Base-by-base conservation (phyloP, 2,888 invertebrate species). In the Acrobasis consociella region DNA sequence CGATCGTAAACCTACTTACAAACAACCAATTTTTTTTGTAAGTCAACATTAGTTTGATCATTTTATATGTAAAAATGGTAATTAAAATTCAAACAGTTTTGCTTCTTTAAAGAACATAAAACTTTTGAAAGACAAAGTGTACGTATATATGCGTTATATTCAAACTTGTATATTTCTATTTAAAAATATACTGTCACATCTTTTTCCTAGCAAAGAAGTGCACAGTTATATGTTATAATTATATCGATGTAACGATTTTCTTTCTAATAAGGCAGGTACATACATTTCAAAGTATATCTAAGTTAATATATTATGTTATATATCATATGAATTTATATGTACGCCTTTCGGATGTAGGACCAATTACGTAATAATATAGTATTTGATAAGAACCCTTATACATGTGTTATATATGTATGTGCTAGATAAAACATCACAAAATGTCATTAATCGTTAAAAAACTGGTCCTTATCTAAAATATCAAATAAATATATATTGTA, bases 131-230 rank as follows among this genome's bases (percentile, higher is more conserved):
- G 31, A 31, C 31, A 31, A 22, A 22, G 31, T 8, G 31, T 31
- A 31, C 7, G 31, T 22, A 22, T 5, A 22, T 7, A 31, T 31
- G 31, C 31, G 31, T 31, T 31, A 31, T 31, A 31, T 31, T 31
- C 31, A 31, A 7, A 31, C 31, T 31, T 31, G 2, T 31, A 31
- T 31, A 22, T 68, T 65, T 61, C 53, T 60, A 58, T 51, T 53
- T 63, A 66, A 37, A 11, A 22, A 61, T 72, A 77, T 22, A 22
- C 85, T 89, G 87, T 75, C 85, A 78, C 86, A 74, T 87, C 89
- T 90, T 90, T 87, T 76, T 77, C 77, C 68, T 63, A 67, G 75
- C 72, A 86, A 89, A 89, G 87, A 87, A 69, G 79, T 80, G 77
- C 61, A 66, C 80, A 83, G 56, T 56, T 56, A 80, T 77, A 64